Percentiles rank a stretch among this genome's conserved stretches.
Conservation (phyloP, 2,797 vertebrate genomes). For the Eulemur rubriventer region DNA sequence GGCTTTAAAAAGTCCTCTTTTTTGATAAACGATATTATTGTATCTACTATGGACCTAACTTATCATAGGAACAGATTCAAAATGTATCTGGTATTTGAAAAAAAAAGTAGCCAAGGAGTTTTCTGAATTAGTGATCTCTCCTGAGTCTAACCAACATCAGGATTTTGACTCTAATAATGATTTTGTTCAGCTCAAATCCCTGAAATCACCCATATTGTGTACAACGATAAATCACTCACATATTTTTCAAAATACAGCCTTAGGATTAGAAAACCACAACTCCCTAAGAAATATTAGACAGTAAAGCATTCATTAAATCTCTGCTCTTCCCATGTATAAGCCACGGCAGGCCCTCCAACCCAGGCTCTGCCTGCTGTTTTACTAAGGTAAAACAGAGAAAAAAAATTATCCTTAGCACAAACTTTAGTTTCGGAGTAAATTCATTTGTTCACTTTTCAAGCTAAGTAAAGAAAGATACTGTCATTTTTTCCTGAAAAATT, state of each 20-base stretch:
- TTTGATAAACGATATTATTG: slow-evolving; percentile 13
- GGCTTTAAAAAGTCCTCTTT: background rate
- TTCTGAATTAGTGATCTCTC: slow-evolving; percentile 49
- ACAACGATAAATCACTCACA: background rate
- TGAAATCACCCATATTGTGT: background rate
- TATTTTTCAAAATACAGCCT: slow-evolving; percentile 12
- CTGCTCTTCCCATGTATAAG: background rate
- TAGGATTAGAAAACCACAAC: background rate
- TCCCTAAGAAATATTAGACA: background rate
- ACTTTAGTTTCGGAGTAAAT: slow-evolving; percentile 32
- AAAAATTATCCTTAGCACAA: background rate
- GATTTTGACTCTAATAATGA: slow-evolving; percentile 40
- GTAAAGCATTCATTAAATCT: background rate
- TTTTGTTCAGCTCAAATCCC: background rate
- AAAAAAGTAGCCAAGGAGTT: background rate
- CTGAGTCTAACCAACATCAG: background rate
- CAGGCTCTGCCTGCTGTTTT: background rate
- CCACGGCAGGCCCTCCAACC: background rate
- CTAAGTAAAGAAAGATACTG: background rate
- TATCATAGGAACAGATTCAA: slow-evolving; percentile 47
- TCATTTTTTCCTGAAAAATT: background rate
- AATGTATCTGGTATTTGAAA: slow-evolving; percentile 10
- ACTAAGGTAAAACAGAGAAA: slow-evolving; percentile 7
- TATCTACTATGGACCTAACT: background rate
- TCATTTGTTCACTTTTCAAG: slow-evolving; percentile 20